A percentile compares a stretch with the other conserved stretches of the same genome.
These are phyloP conservation scores for Chaitophorus viminalis DNA, from an alignment of 2,888 invertebrate genomes.

Conservation along the genomic window DNA sequence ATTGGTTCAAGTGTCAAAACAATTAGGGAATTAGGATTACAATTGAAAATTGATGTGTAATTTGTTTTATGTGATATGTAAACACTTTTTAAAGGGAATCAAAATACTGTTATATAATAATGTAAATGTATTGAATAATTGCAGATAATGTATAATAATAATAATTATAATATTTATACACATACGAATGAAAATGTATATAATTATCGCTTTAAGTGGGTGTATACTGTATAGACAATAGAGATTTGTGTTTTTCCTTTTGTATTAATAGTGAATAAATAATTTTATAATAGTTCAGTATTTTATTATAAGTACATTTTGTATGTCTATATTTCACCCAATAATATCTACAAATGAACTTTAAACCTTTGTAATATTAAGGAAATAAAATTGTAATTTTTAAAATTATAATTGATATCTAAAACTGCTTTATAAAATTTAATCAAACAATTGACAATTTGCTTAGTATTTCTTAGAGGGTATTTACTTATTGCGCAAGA, in stretches of 20 bases:
- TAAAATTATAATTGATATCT: not conserved
- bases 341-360: not conserved
- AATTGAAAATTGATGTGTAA: conserved; percentile 21
- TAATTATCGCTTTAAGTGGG: no score
- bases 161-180: not conserved
- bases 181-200: no score
- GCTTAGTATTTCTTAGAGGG: not conserved
- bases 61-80: conserved; percentile 5
- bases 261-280: not conserved
- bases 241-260: not conserved
- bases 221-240: no score
- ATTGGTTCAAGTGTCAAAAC: conserved; percentile 58
- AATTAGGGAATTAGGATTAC: conserved; percentile 25
- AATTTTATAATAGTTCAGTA: not conserved
- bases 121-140: no score
- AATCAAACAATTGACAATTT: not conserved
- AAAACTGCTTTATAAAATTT: not conserved
- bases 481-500: not conserved
- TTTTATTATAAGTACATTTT: no score
- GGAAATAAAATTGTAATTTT: not conserved
- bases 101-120: not conserved
- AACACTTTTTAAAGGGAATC: not conserved
- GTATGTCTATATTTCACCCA: not conserved
- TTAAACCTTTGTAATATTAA: not conserved
- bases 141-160: not conserved